Base-by-base conservation (phyloP, 1,140 invertebrate species). In the Gonioctena quinquepunctata region DNA sequence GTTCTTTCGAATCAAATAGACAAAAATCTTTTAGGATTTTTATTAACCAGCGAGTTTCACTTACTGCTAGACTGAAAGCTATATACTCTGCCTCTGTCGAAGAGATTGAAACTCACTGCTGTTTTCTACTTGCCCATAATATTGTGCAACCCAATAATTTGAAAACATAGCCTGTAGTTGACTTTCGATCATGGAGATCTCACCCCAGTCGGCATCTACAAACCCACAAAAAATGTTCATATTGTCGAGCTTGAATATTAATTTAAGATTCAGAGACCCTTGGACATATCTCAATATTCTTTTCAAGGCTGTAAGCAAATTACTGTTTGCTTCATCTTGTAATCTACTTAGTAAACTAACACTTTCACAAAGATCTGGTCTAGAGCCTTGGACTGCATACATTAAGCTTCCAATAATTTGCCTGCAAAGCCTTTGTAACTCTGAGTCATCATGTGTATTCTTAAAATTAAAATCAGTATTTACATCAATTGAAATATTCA, bases 191-290 rank as follows among this genome's bases (percentile, higher is more conserved):
- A 8, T 68, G n/a, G 4, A 5, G 71, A 52, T 82, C 5, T 68
- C 77, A 18, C 72, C 83, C 81, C 83, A 85, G 73, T 86, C 81
- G 2, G 83, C 73, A 74, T 85, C 83, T 8, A 80, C 80, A 77
- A 72, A 85, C 79, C 64, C 65, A 18, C 13, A 22, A 2, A 27
- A 26, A 52, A 33, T 22, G 42, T 66, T 50, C 4, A n/a, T 50
- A 50, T n/a, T 8, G 4, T 50, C 49, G n/a, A 5, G 5, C 4
- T 19, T 50, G 49, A 50, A 50, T 11, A 1, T n/a, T 19, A 50
- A 50, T 19, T 50, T 50, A 5, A 50, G n/a, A 19, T 50, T n/a
- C 4, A 50, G 49, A 4, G 3, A 11, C n/a, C 2, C 33, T 42
- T 42, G 7, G n/a, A 42, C n/a, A 42, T 42, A 1, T n/a, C 33